Conservation (phyloP, 2,888 invertebrate species). For the Sinhomidia bicolor region DNA sequence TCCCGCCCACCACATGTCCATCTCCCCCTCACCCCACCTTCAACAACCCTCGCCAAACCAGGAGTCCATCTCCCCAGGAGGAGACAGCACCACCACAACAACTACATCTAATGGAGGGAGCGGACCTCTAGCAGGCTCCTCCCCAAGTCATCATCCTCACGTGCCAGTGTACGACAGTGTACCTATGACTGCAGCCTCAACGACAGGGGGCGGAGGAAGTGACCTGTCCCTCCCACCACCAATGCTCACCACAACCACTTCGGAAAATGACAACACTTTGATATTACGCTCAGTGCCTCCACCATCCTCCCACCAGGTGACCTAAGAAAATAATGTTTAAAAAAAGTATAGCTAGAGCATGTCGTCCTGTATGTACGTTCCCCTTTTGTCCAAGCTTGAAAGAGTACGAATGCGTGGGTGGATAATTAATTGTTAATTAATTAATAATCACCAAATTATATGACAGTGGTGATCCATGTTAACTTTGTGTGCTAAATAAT, state of each 20-base stretch:
- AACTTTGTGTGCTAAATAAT: background rate
- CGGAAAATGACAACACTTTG: slow-evolving; percentile 76
- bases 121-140: background rate
- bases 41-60: background rate
- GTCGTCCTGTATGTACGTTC: background rate
- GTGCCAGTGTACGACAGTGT: slow-evolving; percentile 68
- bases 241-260: slow-evolving; percentile 41
- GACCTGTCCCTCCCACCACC: slow-evolving; percentile 39
- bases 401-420: background rate
- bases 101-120: background rate
- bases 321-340: slow-evolving; percentile 13
- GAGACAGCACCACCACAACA: background rate
- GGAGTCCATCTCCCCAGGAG: slow-evolving; percentile 42
- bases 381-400: too few relatives aligned
- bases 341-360: background rate
- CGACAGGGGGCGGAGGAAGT: background rate
- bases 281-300: slow-evolving; percentile 80
- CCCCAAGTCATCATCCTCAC: slow-evolving; percentile 27
- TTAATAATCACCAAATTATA: background rate
- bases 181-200: slow-evolving; percentile 17
- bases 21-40: slow-evolving; percentile 34
- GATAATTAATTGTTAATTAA: background rate
- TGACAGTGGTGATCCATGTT: background rate
- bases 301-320: slow-evolving; percentile 77
- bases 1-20: slow-evolving; percentile 73